Evolutionary conservation across 2,888 invertebrate species (phyloP).

Genomic region (Rhingia rostrata): DNA sequence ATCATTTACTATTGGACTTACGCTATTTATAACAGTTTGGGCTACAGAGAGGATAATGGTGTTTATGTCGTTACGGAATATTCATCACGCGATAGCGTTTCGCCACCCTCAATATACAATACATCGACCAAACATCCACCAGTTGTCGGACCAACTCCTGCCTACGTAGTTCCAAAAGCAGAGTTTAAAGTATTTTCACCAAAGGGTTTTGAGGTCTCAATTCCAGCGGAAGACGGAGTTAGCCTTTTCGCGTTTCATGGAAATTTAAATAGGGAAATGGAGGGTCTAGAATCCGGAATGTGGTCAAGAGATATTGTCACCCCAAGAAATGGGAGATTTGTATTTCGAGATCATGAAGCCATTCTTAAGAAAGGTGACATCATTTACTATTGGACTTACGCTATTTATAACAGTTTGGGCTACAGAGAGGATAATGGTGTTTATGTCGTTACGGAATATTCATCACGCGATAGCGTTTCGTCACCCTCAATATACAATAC

Average conservation of each 20-base stretch:
- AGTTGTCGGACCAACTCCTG: neutral
- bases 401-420: no score
- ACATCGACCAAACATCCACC: neutral
- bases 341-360: no score
- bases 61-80: slow-evolving; percentile 4
- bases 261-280: slow-evolving; percentile 84
- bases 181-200: slow-evolving; percentile 83
- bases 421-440: no score
- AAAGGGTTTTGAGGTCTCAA: slow-evolving; percentile 82
- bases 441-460: no score
- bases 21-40: slow-evolving; percentile 87
- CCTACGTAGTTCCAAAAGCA: slow-evolving; percentile 82
- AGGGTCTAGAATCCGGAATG: no score
- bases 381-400: no score
- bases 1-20: slow-evolving; percentile 89
- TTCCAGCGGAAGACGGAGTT: slow-evolving; percentile 85
- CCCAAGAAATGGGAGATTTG: no score
- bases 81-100: neutral
- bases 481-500: no score
- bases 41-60: slow-evolving; percentile 86
- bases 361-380: no score
- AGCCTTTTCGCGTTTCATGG: slow-evolving; percentile 88
- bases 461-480: no score
- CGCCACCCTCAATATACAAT: neutral
- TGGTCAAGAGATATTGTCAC: no score